Percentiles rank a stretch among this genome's conserved stretches.
These are phyloP conservation scores for Xiphorhynchus elegans DNA, from an alignment of 2,113 vertebrate species.

Conservation along the genomic window DNA sequence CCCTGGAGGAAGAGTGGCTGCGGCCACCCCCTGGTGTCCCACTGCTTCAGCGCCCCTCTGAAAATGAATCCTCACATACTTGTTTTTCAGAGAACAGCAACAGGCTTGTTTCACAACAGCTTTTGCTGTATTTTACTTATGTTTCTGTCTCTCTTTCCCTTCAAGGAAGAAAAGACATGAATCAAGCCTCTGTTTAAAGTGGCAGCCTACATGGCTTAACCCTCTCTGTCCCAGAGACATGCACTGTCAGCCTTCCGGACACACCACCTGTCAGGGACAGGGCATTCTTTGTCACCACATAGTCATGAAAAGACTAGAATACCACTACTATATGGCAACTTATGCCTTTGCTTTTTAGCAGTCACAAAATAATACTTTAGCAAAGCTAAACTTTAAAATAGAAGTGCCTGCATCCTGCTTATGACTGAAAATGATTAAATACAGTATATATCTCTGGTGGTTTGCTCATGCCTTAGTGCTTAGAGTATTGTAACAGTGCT, in stretches of 20 bases:
- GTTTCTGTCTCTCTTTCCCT: slow-evolving; percentile 38
- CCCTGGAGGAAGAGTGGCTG: background rate
- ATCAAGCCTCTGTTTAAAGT: slow-evolving; percentile 47
- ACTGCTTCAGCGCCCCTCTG: background rate
- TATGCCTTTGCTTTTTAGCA: background rate
- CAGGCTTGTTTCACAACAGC: slow-evolving; percentile 54
- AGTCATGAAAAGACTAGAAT: background rate
- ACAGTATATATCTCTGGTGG: background rate
- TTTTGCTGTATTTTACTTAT: slow-evolving; percentile 28
- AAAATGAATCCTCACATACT: slow-evolving; percentile 47
- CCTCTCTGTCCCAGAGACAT: background rate
- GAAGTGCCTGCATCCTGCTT: background rate
- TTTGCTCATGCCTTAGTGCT: background rate
- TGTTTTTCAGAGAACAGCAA: slow-evolving; percentile 53
- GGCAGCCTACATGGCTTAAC: slow-evolving; percentile 35
- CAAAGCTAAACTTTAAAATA: background rate
- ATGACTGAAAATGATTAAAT: background rate
- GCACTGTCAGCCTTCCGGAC: background rate
- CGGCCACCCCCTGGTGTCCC: background rate
- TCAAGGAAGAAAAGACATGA: slow-evolving; percentile 51
- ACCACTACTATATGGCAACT: background rate
- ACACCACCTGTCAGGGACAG: background rate
- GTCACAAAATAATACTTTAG: background rate
- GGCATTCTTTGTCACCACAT: background rate
- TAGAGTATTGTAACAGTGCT: background rate